Percentiles rank a stretch among this genome's conserved stretches.
Conservation (phyloP, 2,113 vertebrate species). For the Nyctibius bracteatus region DNA sequence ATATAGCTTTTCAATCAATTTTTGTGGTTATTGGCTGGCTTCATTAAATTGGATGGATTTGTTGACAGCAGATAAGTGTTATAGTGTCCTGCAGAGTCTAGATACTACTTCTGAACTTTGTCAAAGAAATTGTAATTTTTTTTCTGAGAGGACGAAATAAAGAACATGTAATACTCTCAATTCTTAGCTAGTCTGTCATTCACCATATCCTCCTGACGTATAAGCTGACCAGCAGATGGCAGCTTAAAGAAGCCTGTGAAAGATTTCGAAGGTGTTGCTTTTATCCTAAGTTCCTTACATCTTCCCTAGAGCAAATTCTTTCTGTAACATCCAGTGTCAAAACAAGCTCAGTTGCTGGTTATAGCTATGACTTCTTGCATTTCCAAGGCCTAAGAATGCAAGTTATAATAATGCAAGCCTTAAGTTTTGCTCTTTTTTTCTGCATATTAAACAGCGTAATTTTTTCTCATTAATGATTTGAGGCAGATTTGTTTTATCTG, state of each 20-base stretch:
- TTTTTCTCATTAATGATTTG: background rate
- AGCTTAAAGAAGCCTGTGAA: conserved; percentile 24
- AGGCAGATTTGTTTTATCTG: conserved; percentile 47
- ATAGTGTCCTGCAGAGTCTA: background rate
- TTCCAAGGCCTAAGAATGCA: conserved; percentile 7
- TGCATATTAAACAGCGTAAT: background rate
- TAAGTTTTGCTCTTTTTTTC: conserved; percentile 7
- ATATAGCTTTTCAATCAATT: conserved; percentile 16
- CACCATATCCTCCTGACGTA: background rate
- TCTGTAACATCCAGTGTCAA: conserved; percentile 41
- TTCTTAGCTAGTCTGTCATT: background rate
- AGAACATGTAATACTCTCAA: background rate
- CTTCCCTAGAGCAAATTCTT: conserved; percentile 55
- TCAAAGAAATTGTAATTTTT: background rate
- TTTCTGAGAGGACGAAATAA: conserved; percentile 7
- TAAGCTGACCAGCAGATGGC: conserved; percentile 51
- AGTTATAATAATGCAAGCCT: conserved; percentile 6
- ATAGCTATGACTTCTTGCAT: conserved; percentile 12
- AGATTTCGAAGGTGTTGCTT: background rate
- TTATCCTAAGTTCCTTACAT: background rate
- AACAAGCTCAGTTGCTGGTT: conserved; percentile 39
- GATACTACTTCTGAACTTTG: background rate
- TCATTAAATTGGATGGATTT: background rate
- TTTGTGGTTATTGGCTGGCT: conserved; percentile 14
- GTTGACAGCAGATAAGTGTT: background rate